Percentiles rank a stretch among this genome's conserved stretches.
Conservation (phyloP, 2,113 vertebrate species). For the Fulmarus glacialis region DNA sequence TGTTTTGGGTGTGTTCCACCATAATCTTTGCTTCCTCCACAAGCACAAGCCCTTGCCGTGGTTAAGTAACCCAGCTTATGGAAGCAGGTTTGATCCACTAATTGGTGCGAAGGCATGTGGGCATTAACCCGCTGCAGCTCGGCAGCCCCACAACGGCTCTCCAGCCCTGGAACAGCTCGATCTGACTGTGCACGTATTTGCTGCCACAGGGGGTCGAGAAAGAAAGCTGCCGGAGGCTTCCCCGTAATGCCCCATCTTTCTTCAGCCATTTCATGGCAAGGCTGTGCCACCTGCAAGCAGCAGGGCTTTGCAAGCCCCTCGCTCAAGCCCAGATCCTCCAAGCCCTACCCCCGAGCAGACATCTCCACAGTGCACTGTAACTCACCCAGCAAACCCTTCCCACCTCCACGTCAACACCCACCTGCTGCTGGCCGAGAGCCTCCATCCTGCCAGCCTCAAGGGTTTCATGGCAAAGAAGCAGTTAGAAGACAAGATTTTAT, state of each 20-base stretch:
- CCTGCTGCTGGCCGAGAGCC: fast-evolving
- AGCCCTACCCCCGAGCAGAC: not conserved
- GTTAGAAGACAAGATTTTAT: fast-evolving
- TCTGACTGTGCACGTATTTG: fast-evolving
- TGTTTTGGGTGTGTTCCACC: not conserved
- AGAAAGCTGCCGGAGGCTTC: not conserved
- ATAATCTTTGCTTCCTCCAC: not conserved
- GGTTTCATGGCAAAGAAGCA: not conserved
- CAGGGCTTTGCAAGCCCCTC: not conserved
- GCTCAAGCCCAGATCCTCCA: not conserved
- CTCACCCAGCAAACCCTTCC: not conserved
- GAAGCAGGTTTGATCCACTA: not conserved
- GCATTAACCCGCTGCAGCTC: not conserved
- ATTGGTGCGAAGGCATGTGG: fast-evolving
- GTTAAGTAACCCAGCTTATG: not conserved
- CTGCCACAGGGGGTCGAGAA: not conserved
- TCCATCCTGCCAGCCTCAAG: not conserved
- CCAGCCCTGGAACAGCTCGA: not conserved
- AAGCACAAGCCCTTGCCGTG: not conserved
- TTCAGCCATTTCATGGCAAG: not conserved
- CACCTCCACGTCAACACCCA: not conserved
- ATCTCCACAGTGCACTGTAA: fast-evolving
- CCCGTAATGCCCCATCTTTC: fast-evolving
- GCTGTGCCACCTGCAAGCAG: not conserved
- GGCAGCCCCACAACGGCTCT: not conserved